Conservation (phyloP, 2,113 vertebrate species). For the Microtus ochrogaster region DNA sequence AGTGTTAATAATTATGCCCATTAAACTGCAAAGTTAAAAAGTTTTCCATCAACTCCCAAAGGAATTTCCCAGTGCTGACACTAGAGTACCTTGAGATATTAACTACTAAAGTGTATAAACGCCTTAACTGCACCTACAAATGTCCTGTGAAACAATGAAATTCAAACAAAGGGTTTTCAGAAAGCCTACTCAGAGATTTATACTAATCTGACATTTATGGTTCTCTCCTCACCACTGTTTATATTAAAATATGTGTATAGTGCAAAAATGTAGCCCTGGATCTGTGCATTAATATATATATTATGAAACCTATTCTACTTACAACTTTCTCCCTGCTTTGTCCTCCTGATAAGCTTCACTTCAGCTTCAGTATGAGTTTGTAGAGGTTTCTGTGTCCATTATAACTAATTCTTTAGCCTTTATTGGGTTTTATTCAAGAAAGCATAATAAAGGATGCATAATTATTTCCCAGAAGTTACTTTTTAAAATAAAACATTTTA, state of each 20-base stretch:
- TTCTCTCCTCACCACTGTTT: not conserved
- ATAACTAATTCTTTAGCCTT: not conserved
- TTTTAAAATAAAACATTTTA: not conserved
- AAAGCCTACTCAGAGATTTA: not conserved
- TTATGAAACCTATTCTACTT: not conserved
- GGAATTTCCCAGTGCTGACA: not conserved
- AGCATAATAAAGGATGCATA: not conserved
- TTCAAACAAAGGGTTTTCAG: not conserved
- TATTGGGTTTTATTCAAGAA: not conserved
- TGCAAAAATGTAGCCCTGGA: not conserved
- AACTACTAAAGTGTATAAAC: not conserved
- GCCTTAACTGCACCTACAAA: not conserved
- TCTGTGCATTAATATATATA: too few relatives aligned
- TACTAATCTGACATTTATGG: not conserved
- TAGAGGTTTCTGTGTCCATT: not conserved
- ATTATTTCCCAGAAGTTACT: not conserved
- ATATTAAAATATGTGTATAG: not conserved
- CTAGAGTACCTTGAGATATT: not conserved
- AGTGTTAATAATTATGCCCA: not conserved
- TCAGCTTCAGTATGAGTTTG: not conserved
- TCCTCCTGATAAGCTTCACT: not conserved
- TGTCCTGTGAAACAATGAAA: not conserved
- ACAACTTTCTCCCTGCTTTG: not conserved
- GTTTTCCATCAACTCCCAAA: constrained; percentile 4
- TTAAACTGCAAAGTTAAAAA: not conserved